Base-by-base conservation (phyloP, 1,140 invertebrate genomes). In the Caenorhabditis briggsae region DNA sequence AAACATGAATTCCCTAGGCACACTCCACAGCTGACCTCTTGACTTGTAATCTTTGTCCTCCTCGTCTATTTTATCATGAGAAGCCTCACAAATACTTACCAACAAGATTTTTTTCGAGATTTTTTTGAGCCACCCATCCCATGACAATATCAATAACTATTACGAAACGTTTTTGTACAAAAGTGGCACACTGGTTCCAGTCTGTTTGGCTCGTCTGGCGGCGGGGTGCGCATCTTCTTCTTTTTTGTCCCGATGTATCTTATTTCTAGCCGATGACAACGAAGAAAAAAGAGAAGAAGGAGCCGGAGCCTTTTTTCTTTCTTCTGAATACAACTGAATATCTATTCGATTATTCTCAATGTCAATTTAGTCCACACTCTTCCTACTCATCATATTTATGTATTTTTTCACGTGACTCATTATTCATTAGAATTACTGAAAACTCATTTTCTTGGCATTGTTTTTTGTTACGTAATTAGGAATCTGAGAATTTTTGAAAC, bases 291-390 rank as follows among this genome's bases (percentile, higher is more conserved):
- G 11, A 78, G 43, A 46, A 50, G 2, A 50, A 46, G 65, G 18
- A 41, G 12, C 12, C 61, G 5, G 3, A 50, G 33, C 33, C 33
- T 33, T 33, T 33, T 33, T 33, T 33, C 3, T 3, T 33, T 33
- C 33, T 33, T 33, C 70, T 78, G 70, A 46, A 78, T 41, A 78
- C 33, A 78, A 78, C 70, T 78, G 20, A 50, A 50, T 78, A 43
- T 78, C 25, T 78, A 78, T 78, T 78, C 70, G 46, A 78, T 78
- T 78, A 78, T 53, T 78, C 70, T 78, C 70, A 78, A 78, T 78
- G 70, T 78, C 70, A 78, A 50, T 78, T 78, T 50, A 78, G 70
- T 50, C 18, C 70, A 78, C 70, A 78, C 48, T 43, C 43, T 18
- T 41, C 33, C 33, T 33, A 33, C 33, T 78, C 70, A 25, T 50